Percentiles rank a stretch among this genome's conserved stretches.
phyloP scores from a whole-genome alignment of 1,140 invertebrate species.

The Caenorhabditis latens region DNA sequence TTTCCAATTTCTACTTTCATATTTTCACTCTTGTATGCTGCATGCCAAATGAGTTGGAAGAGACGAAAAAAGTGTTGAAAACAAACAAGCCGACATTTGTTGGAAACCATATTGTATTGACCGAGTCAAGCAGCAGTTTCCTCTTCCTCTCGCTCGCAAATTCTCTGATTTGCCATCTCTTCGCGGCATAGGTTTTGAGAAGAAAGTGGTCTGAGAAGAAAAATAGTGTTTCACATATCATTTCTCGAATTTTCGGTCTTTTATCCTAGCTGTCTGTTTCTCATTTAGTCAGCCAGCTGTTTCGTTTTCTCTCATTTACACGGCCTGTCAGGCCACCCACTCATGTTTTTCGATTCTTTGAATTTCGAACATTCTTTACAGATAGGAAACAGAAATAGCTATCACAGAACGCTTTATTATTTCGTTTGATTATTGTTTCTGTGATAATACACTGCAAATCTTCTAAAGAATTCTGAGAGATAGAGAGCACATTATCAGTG shows the following conservation, averaged over 20 bases:
- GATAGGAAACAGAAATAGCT: neutral
- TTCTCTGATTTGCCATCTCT: slow-evolving; percentile 44
- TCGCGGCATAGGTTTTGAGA: slow-evolving; percentile 1
- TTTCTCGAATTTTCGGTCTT: slow-evolving; percentile 12
- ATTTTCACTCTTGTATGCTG: neutral
- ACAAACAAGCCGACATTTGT: slow-evolving; percentile 21
- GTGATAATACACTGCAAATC: no score
- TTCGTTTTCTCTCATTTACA: neutral
- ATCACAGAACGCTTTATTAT: neutral
- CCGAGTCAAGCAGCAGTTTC: slow-evolving; percentile 1
- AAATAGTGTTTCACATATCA: slow-evolving; percentile 17
- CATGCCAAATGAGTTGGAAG: slow-evolving; percentile 31
- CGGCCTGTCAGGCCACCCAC: neutral
- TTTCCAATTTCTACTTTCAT: neutral
- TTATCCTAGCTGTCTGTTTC: neutral
- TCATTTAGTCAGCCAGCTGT: neutral
- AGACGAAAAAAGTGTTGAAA: slow-evolving; percentile 15
- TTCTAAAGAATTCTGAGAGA: no score
- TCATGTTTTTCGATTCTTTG: neutral
- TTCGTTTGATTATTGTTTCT: neutral
- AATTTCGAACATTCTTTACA: slow-evolving; percentile 5
- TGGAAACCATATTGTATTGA: slow-evolving; percentile 45
- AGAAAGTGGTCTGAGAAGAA: neutral
- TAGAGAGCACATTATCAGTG: no score
- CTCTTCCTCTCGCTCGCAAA: neutral